Conservation (phyloP, 2,113 vertebrate species). For the Notiomystis cincta region DNA sequence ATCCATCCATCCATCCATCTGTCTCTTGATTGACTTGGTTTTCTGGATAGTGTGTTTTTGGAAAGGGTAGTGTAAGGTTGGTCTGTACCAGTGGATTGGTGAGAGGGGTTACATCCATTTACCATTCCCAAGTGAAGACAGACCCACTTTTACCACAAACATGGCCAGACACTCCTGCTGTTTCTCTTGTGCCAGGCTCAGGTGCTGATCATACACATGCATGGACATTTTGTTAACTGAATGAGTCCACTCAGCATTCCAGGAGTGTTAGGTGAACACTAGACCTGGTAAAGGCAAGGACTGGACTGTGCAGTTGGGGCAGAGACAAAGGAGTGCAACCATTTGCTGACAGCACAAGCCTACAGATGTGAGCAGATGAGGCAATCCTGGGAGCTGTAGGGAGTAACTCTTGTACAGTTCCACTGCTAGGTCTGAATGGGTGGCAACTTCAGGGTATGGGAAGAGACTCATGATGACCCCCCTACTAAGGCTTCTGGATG, state of each 20-base stretch:
- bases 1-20: too few relatives aligned
- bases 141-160: not conserved
- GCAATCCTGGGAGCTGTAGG: not conserved
- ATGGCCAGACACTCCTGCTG: not conserved
- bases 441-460: not conserved
- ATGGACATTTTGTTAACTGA: not conserved
- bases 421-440: not conserved
- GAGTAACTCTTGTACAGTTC: not conserved
- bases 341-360: not conserved
- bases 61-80: not conserved
- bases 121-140: not conserved
- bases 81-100: not conserved
- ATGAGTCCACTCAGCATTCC: not conserved
- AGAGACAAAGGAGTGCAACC: not conserved
- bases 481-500: not conserved
- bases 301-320: not conserved
- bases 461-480: not conserved
- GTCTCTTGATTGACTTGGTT: not conserved
- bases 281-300: not conserved
- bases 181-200: not conserved
- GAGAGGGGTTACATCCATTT: not conserved
- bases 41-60: not conserved
- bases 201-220: not conserved
- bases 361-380: not conserved
- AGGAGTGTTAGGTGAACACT: not conserved